Base-by-base conservation (phyloP, 1,140 invertebrate species). In the Drosophila varians region DNA sequence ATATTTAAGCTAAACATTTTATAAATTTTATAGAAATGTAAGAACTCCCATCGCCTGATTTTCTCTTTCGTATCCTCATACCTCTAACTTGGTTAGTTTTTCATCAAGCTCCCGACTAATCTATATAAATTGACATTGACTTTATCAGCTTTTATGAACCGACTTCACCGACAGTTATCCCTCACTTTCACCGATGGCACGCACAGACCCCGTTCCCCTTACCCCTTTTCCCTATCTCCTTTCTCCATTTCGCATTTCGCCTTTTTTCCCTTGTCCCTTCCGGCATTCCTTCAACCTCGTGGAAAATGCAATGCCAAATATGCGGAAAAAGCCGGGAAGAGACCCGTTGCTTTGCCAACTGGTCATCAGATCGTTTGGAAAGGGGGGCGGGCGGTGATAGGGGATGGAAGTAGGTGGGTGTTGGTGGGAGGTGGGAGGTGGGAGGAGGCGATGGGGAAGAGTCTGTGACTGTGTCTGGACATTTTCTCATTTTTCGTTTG, bases 291-390 rank as follows among this genome's bases (percentile, higher is more conserved):
- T 55, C 40, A 19, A 8, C 21, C 28, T 11, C 19, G 28, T 31
- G 23, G 23, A 19, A 49, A 55, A 26, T 70, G 68, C 53, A 70
- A 70, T 69, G 64, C 64, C 68, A 69, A 71, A 71, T 71, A 70
- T 71, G 68, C 68, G 65, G 53, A 57, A 71, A 70, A 71, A 71
- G 68, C 68, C 31, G 42, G 16, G 40, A 61, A 38, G 47, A 47
- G 60, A 40, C 60, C 9, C 9, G 9, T 36, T 28, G 14, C 40
- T 23, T 21, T 64, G 60, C 60, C 56, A 64, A 64, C 60, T 64
- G 56, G 60, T 40, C 55, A 48, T 61, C 56, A 47, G 42, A 54
- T 42, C 42, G 21, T 28, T 21, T 47, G 34, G 60, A 12, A 21
- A 4, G 3, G 23, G 11, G 43, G 11, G 4, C 12, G 5, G 2